These are phyloP conservation scores for Folsomia candida DNA, from an alignment of 2,888 invertebrate species.

Conservation along the genomic window DNA sequence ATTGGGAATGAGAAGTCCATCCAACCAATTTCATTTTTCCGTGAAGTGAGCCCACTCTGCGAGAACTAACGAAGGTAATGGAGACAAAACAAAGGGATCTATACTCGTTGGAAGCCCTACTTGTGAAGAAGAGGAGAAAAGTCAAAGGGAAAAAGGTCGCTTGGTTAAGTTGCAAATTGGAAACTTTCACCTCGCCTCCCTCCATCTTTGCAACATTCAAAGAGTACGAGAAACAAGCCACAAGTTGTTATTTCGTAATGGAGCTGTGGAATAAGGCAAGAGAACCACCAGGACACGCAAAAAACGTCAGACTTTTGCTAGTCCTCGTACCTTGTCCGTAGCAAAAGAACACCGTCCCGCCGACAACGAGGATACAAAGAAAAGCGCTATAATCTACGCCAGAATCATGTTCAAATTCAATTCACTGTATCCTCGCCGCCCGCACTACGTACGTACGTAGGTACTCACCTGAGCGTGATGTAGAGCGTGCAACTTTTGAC, in stretches of 20 bases:
- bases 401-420: neutral
- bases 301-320: no score
- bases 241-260: conserved; percentile 3
- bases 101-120: neutral
- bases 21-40: neutral
- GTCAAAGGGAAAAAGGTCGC: neutral
- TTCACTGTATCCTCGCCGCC: neutral
- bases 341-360: neutral
- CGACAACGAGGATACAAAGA: neutral
- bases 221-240: neutral
- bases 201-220: neutral
- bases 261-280: neutral
- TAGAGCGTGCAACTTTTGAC: neutral
- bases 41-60: neutral
- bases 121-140: neutral
- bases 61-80: conserved; percentile 3
- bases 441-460: no score
- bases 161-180: conserved; percentile 3
- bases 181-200: neutral
- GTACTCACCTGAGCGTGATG: neutral
- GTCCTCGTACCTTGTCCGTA: no score
- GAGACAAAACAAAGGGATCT: neutral
- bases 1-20: neutral
- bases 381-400: neutral
- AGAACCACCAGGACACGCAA: neutral